Percentiles rank a stretch among this genome's conserved stretches.
Evolutionary conservation across 1,140 invertebrate species (phyloP).

Genomic region (Drosophila guanche): DNA sequence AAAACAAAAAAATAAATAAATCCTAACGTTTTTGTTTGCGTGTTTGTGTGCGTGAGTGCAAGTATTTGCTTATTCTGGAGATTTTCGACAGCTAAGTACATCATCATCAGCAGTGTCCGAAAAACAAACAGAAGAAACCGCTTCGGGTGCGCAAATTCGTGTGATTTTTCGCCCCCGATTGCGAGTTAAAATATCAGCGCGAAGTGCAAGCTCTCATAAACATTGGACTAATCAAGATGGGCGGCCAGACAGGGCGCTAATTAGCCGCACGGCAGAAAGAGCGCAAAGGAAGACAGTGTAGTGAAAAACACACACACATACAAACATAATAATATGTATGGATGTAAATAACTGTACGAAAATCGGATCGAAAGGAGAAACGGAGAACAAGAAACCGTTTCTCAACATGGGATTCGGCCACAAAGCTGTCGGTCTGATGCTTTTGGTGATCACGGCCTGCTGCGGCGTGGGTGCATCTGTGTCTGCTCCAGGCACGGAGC

Average conservation of each 20-base stretch:
- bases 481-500: neutral
- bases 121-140: constrained; percentile 44
- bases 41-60: constrained; percentile 10
- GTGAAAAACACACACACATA: constrained; percentile 3
- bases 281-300: constrained; percentile 23
- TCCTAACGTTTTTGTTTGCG: constrained; percentile 8
- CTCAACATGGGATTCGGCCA: constrained; percentile 28
- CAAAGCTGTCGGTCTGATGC: constrained; percentile 45
- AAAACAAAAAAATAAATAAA: constrained; percentile 34
- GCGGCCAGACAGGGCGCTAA: constrained; percentile 46
- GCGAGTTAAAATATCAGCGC: constrained; percentile 31
- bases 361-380: constrained; percentile 25
- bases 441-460: constrained; percentile 14
- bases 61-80: constrained; percentile 38
- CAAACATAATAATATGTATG: no score
- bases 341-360: constrained; percentile 44
- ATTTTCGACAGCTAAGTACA: constrained; percentile 46
- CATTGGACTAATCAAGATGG: constrained; percentile 62
- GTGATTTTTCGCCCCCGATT: constrained; percentile 64
- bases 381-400: constrained; percentile 14
- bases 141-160: constrained; percentile 30
- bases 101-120: constrained; percentile 39
- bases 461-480: neutral
- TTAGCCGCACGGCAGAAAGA: constrained; percentile 39
- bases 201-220: constrained; percentile 61